These are phyloP conservation scores for Calephelis nemesis DNA, from an alignment of 1,140 invertebrate genomes.

Conservation along the genomic window DNA sequence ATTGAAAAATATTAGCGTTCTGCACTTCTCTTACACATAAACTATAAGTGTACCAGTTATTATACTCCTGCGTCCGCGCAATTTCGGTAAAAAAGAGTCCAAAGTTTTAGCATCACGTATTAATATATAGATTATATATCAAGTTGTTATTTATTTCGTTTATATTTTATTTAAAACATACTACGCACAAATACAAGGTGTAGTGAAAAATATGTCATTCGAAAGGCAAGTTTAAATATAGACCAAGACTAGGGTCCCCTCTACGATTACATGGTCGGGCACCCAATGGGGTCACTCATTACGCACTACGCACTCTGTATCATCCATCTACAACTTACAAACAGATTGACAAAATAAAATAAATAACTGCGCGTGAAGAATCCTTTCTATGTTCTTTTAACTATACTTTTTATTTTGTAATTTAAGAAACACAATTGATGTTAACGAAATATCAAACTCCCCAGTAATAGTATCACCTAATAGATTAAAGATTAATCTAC, in stretches of 20 bases:
- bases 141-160: neutral
- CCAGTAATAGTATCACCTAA: too few relatives aligned
- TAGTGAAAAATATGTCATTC: slow-evolving; percentile 23
- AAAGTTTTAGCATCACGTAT: too few relatives aligned
- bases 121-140: neutral
- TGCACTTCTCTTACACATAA: too few relatives aligned
- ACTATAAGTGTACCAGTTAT: too few relatives aligned
- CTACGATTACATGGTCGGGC: slow-evolving; percentile 20
- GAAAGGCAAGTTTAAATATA: slow-evolving; percentile 27
- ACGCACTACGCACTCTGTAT: slow-evolving; percentile 22
- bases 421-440: too few relatives aligned
- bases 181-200: slow-evolving; percentile 14
- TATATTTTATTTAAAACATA: neutral
- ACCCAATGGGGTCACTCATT: slow-evolving; percentile 23
- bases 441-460: too few relatives aligned
- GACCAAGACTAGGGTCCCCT: slow-evolving; percentile 27
- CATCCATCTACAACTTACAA: slow-evolving; percentile 25
- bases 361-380: neutral
- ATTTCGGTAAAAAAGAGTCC: too few relatives aligned
- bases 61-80: too few relatives aligned
- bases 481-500: too few relatives aligned
- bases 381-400: too few relatives aligned
- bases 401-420: too few relatives aligned
- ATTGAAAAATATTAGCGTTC: too few relatives aligned
- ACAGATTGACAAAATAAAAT: neutral